Evolutionary conservation across 2,888 invertebrate genomes (phyloP).

Genomic region (Monopis laevigella): DNA sequence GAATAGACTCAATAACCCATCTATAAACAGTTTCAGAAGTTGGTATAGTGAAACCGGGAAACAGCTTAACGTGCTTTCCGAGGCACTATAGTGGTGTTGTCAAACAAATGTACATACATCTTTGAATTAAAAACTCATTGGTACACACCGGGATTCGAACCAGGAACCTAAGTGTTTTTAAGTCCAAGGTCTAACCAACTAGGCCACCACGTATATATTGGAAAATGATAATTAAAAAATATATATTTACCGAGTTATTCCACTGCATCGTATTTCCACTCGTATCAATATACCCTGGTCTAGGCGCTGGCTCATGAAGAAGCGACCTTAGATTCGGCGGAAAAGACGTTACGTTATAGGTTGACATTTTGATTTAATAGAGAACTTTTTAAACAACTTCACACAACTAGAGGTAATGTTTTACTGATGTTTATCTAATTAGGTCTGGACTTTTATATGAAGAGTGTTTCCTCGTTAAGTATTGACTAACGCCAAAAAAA

Average conservation of each 20-base stretch:
- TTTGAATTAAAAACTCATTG: too few species aligned
- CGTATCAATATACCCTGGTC: conserved; percentile 13
- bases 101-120: too few species aligned
- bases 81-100: too few species aligned
- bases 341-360: conserved; percentile 4
- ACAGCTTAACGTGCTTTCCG: too few species aligned
- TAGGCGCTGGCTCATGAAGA: conserved; percentile 4
- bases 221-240: conserved; percentile 2
- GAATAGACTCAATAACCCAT: too few species aligned
- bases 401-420: conserved; percentile 26
- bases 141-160: too few species aligned
- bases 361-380: conserved; percentile 5
- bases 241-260: conserved; percentile 13
- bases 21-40: too few species aligned
- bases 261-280: conserved; percentile 12
- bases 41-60: too few species aligned
- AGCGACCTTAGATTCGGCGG: conserved; percentile 5
- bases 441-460: conserved; percentile 33
- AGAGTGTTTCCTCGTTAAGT: conserved; percentile 18
- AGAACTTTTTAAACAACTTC: conserved; percentile 24
- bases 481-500: conserved; percentile 12
- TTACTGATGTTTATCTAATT: conserved; percentile 19
- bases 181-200: too few species aligned
- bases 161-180: too few species aligned
- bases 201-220: too few species aligned